Percentiles rank a stretch among this genome's conserved stretches.
Conservation (phyloP, 2,888 invertebrate genomes). For the Amaurobius ferox region DNA sequence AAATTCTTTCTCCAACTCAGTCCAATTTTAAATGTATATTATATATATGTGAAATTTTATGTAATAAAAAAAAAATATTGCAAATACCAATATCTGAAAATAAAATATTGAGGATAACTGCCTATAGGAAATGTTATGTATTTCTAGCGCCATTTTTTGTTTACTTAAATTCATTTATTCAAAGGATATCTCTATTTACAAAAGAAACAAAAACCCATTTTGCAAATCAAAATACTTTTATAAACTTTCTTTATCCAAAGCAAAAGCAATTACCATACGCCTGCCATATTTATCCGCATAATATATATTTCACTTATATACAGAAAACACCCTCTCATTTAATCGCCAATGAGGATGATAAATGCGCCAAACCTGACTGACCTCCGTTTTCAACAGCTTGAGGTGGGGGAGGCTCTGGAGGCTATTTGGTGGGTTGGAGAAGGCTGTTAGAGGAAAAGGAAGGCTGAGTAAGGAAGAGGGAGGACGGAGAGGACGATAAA, state of each 20-base stretch:
- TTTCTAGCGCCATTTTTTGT: no score
- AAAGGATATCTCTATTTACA: background rate
- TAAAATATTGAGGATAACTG: no score
- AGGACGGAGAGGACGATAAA: constrained; percentile 37
- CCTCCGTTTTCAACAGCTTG: constrained; percentile 20
- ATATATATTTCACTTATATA: no score
- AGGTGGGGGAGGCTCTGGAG: constrained; percentile 25
- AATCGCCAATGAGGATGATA: constrained; percentile 41
- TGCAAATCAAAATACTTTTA: background rate
- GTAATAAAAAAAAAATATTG: no score
- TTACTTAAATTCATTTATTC: no score
- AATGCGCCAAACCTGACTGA: constrained; percentile 33
- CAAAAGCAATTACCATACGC: background rate
- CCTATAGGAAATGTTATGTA: no score
- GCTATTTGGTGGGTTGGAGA: constrained; percentile 39
- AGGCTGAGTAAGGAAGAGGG: background rate
- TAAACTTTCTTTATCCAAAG: background rate
- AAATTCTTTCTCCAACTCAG: no score
- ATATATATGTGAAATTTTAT: no score
- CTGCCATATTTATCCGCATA: background rate
- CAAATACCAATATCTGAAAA: no score
- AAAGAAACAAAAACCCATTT: background rate
- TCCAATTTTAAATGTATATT: no score
- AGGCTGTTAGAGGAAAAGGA: constrained; percentile 35
- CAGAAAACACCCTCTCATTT: background rate